Percentiles rank a stretch among this genome's conserved stretches.
Conservation (phyloP, 2,888 invertebrate genomes). For the Prionchulus punctatus region DNA sequence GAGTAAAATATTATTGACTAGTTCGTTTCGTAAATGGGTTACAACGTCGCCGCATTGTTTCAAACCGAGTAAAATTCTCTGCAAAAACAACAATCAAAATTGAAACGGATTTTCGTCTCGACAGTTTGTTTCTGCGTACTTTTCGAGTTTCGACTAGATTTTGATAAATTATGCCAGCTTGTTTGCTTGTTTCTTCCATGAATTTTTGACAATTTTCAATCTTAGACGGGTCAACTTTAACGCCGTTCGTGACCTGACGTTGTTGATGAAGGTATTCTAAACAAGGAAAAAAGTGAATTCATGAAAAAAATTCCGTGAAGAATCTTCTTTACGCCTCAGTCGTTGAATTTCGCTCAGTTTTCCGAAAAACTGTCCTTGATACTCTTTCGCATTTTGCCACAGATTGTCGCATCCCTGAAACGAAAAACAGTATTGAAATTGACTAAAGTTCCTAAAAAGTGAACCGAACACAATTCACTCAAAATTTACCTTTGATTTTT, state of each 20-base stretch:
- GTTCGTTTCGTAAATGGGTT: slow-evolving; percentile 18
- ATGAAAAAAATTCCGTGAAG: neutral
- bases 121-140: neutral
- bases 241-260: neutral
- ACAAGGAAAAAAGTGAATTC: neutral
- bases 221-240: neutral
- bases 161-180: slow-evolving; percentile 8
- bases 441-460: no score
- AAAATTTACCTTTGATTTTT: neutral
- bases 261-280: neutral
- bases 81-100: neutral
- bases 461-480: neutral
- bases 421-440: neutral
- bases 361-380: slow-evolving; percentile 10
- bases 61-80: slow-evolving; percentile 1
- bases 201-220: neutral
- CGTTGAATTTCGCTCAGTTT: slow-evolving; percentile 10
- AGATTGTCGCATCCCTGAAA: slow-evolving; percentile 6
- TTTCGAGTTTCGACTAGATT: slow-evolving; percentile 1
- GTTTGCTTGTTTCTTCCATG: slow-evolving; percentile 1
- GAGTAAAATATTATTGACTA: slow-evolving; percentile 23
- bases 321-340: slow-evolving; percentile 5
- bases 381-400: slow-evolving; percentile 8
- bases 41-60: slow-evolving; percentile 10
- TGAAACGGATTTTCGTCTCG: neutral